Evolutionary conservation across 2,113 vertebrate genomes (phyloP), one percentile per base, ranked within the genome.

Genomic region (Antennarius striatus): DNA sequence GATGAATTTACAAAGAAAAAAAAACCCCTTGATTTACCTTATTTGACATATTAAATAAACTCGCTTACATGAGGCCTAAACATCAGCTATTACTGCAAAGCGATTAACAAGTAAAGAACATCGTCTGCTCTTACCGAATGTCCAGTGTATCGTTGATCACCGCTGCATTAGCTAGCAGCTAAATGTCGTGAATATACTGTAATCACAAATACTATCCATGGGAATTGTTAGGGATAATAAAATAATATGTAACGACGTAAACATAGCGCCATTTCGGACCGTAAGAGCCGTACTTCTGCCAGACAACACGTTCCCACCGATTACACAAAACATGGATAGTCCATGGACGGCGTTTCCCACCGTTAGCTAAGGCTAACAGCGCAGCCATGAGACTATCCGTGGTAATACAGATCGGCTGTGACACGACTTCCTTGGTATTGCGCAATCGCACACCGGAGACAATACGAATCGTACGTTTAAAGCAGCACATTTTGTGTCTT

Each of bases 201-300:
- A 68, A 48, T 56, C 49, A 15, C 15, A 22, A n/a, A 51, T 69
- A 15, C 51, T 48, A 54, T 47, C 78, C 78, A 86, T 85, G 43
- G 68, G 55, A 57, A 45, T 67, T n/a, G 45, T 52, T 73, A 75
- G 8, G 36, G 66, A 72, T 71, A 69, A 84, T 66, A 74, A 63
- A 63, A 64, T 67, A 30, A 62, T 48, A 57, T 30, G 49, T 22
- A 53, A 51, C 64, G 61, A 90, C 73, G 73, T 90, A 90, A 91
- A 91, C 86, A 91, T 75, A 84, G 84, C 89, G 88, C 90, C 90
- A 91, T 91, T 91, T 91, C 90, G 89, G 67, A 83, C 22, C 14
- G 36, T 10, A 51, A 28, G 22, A 28, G 29, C 30, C n/a, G 42
- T 2, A 28, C 11, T 8, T 39, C 46, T 13, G 36, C 7, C 2